A percentile compares a stretch with the other conserved stretches of the same genome.
Evolutionary conservation across 2,888 invertebrate species (phyloP).

Genomic region (Andrena bucephala): DNA sequence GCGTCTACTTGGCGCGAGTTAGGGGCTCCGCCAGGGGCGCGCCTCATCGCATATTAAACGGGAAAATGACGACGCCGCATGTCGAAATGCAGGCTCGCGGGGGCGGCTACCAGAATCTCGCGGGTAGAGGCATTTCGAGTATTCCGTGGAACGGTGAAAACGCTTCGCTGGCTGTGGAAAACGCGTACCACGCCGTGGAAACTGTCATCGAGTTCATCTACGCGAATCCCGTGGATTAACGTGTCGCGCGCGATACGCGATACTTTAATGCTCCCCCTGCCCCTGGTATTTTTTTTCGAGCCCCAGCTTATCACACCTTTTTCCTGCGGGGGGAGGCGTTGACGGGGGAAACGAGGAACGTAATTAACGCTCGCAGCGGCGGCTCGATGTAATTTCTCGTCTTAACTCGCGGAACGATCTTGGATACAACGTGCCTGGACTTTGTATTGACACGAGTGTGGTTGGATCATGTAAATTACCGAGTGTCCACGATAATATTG

Average conservation of each 20-base stretch:
- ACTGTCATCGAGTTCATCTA: conserved; percentile 58
- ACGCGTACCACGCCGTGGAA: conserved; percentile 1
- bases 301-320: not conserved
- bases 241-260: conserved; percentile 31
- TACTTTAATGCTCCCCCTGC: conserved; percentile 32
- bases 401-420: not conserved
- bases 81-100: conserved; percentile 27
- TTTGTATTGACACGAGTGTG: too few species aligned
- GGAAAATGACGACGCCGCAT: conserved; percentile 48
- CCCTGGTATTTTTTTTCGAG: not conserved
- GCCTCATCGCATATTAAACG: conserved; percentile 51
- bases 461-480: too few species aligned
- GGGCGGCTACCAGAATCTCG: conserved; percentile 27
- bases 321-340: not conserved
- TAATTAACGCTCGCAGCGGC: too few species aligned
- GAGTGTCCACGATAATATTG: too few species aligned
- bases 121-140: conserved; percentile 31
- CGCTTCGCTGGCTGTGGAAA: conserved; percentile 39
- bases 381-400: not conserved
- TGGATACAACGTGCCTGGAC: too few species aligned
- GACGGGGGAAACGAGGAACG: too few species aligned
- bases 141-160: conserved; percentile 24
- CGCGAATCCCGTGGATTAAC: conserved; percentile 55
- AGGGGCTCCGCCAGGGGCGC: conserved; percentile 25
- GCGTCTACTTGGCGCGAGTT: conserved; percentile 49